Base-by-base conservation (phyloP, 2,113 vertebrate genomes). In the Hassar affinis region DNA sequence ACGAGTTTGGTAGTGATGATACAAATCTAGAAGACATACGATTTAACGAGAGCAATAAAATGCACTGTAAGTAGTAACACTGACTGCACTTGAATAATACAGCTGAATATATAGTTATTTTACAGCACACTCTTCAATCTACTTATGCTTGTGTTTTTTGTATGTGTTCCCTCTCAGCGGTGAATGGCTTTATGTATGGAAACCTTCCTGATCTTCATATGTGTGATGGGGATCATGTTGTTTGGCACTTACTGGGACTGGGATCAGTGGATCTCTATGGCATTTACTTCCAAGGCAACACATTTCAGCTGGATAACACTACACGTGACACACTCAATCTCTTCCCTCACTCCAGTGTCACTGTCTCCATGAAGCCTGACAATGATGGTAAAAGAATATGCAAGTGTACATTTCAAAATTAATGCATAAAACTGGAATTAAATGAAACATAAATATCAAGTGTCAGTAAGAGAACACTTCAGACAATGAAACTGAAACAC, bases 121-220 rank as follows among this genome's bases (percentile, higher is more conserved):
- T 49, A 49, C 25, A 51, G 6, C 22, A 74, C 17, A 75, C 3
- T 77, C 8, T 78, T 88, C 2, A 1, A n/a, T n/a, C n/a, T n/a
- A 35, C 52, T 15, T 62, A 14, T 35, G 12, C 22, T 1, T 30
- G 14, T n/a, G n/a, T n/a, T 59, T 14, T 69, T 64, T 85, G 20
- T 71, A 3, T 83, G 25, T 56, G n/a, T 47, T 75, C 10, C 1
- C 33, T 88, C 90, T 66, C 87, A 99, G 98, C 96, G 84, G 89
- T 99, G 75, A 99, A 99, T 0, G 98, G 98, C 10, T 94, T 85
- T 51, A 93, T 98, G 95, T 99, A 95, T n/a, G 97, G 97, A 80
- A 98, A 96, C 84, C 94, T 98, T 77, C 93, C 80, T 0, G 94
- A 94, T 5, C 91, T 99, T 79, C 88, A 90, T 5, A 94, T 99